phyloP scores from a whole-genome alignment of 2,113 vertebrate genomes.

The Barbus barbus region DNA sequence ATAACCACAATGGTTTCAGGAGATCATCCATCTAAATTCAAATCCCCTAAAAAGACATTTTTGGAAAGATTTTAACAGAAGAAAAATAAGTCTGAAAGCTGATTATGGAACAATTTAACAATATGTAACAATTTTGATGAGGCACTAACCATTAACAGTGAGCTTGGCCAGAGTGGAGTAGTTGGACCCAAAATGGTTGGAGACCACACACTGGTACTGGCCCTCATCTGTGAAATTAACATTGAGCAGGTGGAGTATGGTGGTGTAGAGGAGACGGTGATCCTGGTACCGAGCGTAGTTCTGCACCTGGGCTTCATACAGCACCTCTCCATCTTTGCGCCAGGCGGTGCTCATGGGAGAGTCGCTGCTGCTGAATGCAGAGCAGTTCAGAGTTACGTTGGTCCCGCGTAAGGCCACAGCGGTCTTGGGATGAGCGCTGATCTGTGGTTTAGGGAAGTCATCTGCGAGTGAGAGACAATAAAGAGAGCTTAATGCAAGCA shows the following conservation, averaged over 20 bases:
- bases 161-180: constrained; percentile 95
- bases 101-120: too few species aligned
- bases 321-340: constrained; percentile 94
- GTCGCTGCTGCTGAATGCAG: constrained; percentile 94
- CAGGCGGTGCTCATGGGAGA: constrained; percentile 96
- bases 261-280: constrained; percentile 85
- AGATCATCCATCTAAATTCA: too few species aligned
- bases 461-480: constrained; percentile 68
- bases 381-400: constrained; percentile 93
- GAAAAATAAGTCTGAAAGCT: too few species aligned
- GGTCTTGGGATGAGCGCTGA: constrained; percentile 94
- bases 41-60: too few species aligned
- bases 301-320: constrained; percentile 89
- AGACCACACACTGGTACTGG: constrained; percentile 96
- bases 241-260: constrained; percentile 83
- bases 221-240: constrained; percentile 91
- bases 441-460: constrained; percentile 96
- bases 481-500: not conserved
- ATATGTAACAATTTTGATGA: not conserved
- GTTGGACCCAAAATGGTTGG: constrained; percentile 95
- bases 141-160: constrained; percentile 91
- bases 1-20: not conserved
- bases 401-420: constrained; percentile 88
- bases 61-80: too few species aligned
- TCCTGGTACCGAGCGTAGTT: constrained; percentile 84